Evolutionary conservation across 2,113 vertebrate species (phyloP), one percentile per base, ranked within the genome.

Genomic region (Tinamus guttatus): DNA sequence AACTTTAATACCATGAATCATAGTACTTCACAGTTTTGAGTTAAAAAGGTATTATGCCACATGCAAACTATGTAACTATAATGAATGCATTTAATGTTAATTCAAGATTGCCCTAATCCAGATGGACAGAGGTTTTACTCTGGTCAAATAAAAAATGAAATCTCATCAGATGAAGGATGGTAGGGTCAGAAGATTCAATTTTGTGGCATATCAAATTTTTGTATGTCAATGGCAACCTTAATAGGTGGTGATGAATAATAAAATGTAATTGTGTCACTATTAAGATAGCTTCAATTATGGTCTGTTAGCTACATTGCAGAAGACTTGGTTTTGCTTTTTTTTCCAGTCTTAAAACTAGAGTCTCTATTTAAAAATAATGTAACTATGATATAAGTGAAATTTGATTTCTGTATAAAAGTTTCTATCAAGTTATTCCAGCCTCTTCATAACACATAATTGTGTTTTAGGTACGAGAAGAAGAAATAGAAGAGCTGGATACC

Each of bases 401-500:
- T 96, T 95, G 16, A 96, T 97, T 97, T 96, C 34, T 63, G 41
- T 89, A 49, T 93, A 65, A 96, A 96, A 94, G 17, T 32, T 86
- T 94, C 90, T 76, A 93, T 67, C 86, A 36, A 93, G 89, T 95
- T 81, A 69, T 22, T 85, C 36, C 43, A 90, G 76, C 62, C 96
- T 97, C 74, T 95, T 97, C 70, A 96, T 88, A 92, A 94, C 79
- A 51, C 76, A 16, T 97, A 91, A 94, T 88, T 96, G 51, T 93
- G 60, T 92, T 96, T 77, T 94, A 99, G 99, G 98, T 99, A 34
- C 98, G 99, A 91, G 99, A 99, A 59, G 99, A 99, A 95, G 99
- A 99, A 98, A 94, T 98, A 98, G 99, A 99, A 87, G 99, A 99
- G 81, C 97, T 99, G 87, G 99, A 99, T 76, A 94, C 98, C 93